phyloP scores from a whole-genome alignment of 2,888 invertebrate genomes.

The Pollenia griseotomentosa region DNA sequence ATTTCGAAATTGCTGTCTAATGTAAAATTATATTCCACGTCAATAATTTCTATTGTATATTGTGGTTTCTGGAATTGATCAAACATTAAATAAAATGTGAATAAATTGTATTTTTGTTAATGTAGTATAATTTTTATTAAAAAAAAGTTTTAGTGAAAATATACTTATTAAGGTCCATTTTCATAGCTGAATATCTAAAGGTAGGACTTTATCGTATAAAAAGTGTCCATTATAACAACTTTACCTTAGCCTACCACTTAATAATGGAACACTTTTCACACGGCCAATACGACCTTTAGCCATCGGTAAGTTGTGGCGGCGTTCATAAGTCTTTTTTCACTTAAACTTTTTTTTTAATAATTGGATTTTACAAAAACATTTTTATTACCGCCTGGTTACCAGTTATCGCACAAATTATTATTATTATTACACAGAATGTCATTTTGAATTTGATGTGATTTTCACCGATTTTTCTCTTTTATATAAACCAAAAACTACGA shows the following conservation, averaged over 20 bases:
- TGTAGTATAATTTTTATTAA: not conserved
- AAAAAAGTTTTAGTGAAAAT: not conserved
- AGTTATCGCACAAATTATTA: not conserved
- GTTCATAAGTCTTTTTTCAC: too few species aligned
- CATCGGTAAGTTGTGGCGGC: too few species aligned
- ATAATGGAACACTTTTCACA: too few species aligned
- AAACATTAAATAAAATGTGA: not conserved
- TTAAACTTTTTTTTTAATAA: too few species aligned
- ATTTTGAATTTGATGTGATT: not conserved
- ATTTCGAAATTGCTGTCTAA: not conserved
- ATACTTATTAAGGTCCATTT: too few species aligned
- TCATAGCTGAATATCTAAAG: too few species aligned
- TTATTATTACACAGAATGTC: not conserved
- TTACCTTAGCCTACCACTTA: too few species aligned
- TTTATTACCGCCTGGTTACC: slow-evolving; percentile 17
- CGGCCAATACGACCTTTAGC: too few species aligned
- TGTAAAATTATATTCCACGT: slow-evolving; percentile 34
- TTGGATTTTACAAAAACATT: too few species aligned
- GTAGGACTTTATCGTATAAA: too few species aligned
- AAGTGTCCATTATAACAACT: too few species aligned
- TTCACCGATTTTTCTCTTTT: not conserved
- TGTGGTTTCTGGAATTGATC: not conserved
- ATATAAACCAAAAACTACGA: not conserved
- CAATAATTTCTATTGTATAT: slow-evolving; percentile 25
- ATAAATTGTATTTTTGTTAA: not conserved